These are phyloP conservation scores for Enteromius treurensis DNA, from an alignment of 2,797 vertebrate genomes.

Conservation along the genomic window DNA sequence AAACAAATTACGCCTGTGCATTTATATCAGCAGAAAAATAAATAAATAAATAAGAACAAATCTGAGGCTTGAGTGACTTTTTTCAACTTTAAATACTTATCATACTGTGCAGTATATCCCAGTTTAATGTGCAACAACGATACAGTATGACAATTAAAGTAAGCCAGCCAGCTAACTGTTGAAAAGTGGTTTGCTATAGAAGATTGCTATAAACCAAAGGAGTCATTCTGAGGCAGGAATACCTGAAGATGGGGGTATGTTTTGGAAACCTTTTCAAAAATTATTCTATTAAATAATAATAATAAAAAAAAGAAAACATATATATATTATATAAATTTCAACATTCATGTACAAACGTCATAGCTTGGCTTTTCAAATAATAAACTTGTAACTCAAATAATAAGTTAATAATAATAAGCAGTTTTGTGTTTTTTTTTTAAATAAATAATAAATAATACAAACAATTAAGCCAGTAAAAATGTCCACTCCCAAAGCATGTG, in stretches of 20 bases:
- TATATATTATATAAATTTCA: no score
- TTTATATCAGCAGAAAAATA: not conserved
- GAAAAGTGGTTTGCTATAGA: not conserved
- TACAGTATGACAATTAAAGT: not conserved
- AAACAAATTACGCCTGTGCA: conserved; percentile 19
- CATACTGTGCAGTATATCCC: not conserved
- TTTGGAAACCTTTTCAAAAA: not conserved
- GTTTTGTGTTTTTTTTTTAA: not conserved
- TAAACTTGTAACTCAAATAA: not conserved
- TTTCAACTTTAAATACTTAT: not conserved
- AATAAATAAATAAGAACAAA: conserved; percentile 22
- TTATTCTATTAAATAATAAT: no score
- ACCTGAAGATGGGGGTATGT: not conserved
- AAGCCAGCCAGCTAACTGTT: not conserved
- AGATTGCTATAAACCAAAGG: not conserved
- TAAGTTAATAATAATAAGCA: not conserved
- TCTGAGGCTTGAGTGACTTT: not conserved
- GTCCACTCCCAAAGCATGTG: not conserved
- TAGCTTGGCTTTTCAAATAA: not conserved
- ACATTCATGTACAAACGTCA: not conserved
- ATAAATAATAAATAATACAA: not conserved
- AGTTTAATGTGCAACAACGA: not conserved
- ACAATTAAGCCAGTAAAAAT: not conserved
- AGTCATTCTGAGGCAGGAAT: not conserved
- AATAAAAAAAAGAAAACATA: no score